phyloP scores from a whole-genome alignment of 2,113 vertebrate genomes.

The Clinocottus analis region DNA sequence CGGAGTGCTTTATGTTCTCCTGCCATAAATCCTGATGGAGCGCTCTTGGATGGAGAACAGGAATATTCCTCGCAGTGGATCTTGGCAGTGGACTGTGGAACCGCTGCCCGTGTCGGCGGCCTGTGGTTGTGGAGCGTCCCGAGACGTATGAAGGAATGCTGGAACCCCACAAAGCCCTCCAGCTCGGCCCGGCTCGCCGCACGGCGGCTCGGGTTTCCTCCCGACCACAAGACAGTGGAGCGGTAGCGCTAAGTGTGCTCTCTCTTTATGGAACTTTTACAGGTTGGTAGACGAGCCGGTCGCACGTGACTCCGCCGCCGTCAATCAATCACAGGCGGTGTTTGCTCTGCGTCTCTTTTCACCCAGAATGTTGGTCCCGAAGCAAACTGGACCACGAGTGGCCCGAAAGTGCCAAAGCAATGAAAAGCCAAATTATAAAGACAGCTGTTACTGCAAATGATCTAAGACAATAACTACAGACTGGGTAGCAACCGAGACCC shows the following conservation, averaged over 20 bases:
- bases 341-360: constrained; percentile 63
- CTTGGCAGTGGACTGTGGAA: constrained; percentile 74
- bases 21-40: constrained; percentile 76
- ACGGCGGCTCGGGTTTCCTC: constrained; percentile 72
- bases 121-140: constrained; percentile 77
- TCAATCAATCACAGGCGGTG: constrained; percentile 74
- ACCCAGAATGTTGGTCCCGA: constrained; percentile 49
- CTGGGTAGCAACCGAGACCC: constrained; percentile 49
- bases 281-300: constrained; percentile 62
- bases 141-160: constrained; percentile 76
- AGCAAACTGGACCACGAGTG: constrained; percentile 66
- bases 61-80: constrained; percentile 79
- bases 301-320: constrained; percentile 47
- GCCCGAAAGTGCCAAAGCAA: constrained; percentile 65
- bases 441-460: constrained; percentile 77
- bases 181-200: constrained; percentile 68
- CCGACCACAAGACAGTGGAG: constrained; percentile 77
- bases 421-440: constrained; percentile 71
- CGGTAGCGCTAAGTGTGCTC: constrained; percentile 78
- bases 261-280: constrained; percentile 72
- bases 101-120: constrained; percentile 64
- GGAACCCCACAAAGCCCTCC: constrained; percentile 77
- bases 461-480: constrained; percentile 63
- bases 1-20: constrained; percentile 74
- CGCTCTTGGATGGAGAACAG: constrained; percentile 73